Evolutionary conservation across 2,113 vertebrate species (phyloP).

Genomic region (Chlamydotis undulata): DNA sequence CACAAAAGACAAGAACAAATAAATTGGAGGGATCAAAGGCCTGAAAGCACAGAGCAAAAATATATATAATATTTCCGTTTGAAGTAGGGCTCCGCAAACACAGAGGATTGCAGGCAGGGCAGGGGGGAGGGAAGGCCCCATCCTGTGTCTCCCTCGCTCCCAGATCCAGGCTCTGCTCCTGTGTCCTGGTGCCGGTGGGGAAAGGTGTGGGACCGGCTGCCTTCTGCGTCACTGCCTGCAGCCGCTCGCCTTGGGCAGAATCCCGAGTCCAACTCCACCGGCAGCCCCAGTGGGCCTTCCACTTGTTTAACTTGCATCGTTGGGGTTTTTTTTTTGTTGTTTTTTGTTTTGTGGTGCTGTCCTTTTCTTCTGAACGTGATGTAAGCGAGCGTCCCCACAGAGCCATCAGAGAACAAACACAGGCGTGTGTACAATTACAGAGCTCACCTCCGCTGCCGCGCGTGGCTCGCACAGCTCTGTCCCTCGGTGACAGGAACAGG

Average conservation of each 20-base stretch:
- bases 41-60: neutral
- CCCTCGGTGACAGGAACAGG: fast-evolving
- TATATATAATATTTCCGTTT: neutral
- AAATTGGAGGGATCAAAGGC: conserved; percentile 44
- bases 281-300: neutral
- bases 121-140: fast-evolving
- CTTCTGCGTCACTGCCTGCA: fast-evolving
- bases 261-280: fast-evolving
- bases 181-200: fast-evolving
- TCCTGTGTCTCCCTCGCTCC: neutral
- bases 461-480: neutral
- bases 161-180: fast-evolving
- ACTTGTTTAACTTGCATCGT: conserved; percentile 33
- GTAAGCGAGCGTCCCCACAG: neutral
- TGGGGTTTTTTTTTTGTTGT: neutral
- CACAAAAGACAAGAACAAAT: conserved; percentile 55
- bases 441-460: neutral
- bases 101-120: neutral
- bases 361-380: conserved; percentile 2
- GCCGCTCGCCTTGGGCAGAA: neutral
- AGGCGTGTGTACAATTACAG: conserved; percentile 10
- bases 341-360: conserved; percentile 9
- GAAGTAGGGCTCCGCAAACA: neutral
- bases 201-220: neutral
- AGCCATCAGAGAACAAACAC: conserved; percentile 15